Evolutionary conservation across 53 echinoderm and acorn worm species (phyloP).

Genomic region (Crossaster papposus): DNA sequence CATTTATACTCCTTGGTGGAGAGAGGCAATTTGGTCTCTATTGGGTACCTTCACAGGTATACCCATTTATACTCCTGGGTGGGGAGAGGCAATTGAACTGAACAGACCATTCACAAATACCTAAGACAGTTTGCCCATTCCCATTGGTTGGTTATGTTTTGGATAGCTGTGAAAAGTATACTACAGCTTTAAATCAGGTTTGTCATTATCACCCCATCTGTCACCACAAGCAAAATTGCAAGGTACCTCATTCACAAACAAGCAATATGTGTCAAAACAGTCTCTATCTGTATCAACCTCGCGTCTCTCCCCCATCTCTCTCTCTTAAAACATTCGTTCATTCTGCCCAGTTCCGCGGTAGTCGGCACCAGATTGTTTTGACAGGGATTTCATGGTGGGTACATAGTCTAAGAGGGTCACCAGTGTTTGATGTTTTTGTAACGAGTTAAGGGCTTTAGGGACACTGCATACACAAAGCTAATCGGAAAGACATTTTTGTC

Average conservation of each 20-base stretch:
- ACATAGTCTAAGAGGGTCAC: slow-evolving; percentile 30
- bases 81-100: no score
- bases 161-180: no score
- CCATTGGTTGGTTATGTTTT: no score
- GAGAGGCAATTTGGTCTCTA: no score
- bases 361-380: neutral
- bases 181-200: neutral
- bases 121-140: no score
- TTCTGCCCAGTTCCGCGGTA: neutral
- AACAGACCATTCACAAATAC: no score
- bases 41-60: no score
- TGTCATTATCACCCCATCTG: neutral
- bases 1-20: no score
- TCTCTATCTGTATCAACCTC: neutral
- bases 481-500: neutral
- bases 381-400: neutral
- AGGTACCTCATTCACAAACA: neutral
- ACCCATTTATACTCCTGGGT: no score
- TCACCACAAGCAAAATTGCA: neutral
- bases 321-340: neutral
- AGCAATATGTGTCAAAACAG: neutral
- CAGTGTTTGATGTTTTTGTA: slow-evolving; percentile 28
- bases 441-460: neutral
- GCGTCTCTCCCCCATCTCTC: neutral
- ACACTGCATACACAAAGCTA: neutral